Evolutionary conservation across 2,113 vertebrate genomes (phyloP), one percentile per base, ranked within the genome.

Genomic region (Dunckerocampus dactyliophorus): DNA sequence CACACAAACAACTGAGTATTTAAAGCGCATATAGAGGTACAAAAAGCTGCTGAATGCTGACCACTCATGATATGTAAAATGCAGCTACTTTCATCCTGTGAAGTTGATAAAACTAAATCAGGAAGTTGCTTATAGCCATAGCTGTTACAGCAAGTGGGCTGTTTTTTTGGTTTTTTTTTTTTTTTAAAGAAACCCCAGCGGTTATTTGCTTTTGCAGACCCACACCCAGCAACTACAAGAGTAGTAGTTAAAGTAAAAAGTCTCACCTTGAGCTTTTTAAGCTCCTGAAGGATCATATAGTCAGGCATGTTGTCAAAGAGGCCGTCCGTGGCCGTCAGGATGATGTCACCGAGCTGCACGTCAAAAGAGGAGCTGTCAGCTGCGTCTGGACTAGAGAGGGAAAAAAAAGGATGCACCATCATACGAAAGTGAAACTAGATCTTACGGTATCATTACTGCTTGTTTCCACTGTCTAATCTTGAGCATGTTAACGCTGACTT

Each of bases 241-340:
- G 7, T 3, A 12, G 39, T 43, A 43, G 14, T 14, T 34, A 17
- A 34, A 0, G 22, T 57, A 16, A 28, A 1, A 46, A 12, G 11
- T 19, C 9, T 51, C 75, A 95, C 97, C 94, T 99, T 99, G 24
- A 99, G 91, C 84, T 98, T 98, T 70, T 98, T 96, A 1, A 99
- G 79, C 87, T 99, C 97, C 85, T 96, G 95, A 52, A 99, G 94
- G 56, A 99, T 99, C 97, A 99, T 99, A 81, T 99, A 97, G 85
- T 99, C 97, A 14, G 97, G 96, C 96, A 99, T 98, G 90, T 99
- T 99, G 92, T 99, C 97, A 71, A 99, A 99, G 49, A 99, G 94
- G 9, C 97, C 96, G 0, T 99, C 96, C 0, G 95, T 95, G 0
- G 97, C 97, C 0, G 97, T 98, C 74, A 99, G 85, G 83, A 99